Evolutionary conservation across 2,888 invertebrate species (phyloP).

Genomic region (Liodrosophila aerea): DNA sequence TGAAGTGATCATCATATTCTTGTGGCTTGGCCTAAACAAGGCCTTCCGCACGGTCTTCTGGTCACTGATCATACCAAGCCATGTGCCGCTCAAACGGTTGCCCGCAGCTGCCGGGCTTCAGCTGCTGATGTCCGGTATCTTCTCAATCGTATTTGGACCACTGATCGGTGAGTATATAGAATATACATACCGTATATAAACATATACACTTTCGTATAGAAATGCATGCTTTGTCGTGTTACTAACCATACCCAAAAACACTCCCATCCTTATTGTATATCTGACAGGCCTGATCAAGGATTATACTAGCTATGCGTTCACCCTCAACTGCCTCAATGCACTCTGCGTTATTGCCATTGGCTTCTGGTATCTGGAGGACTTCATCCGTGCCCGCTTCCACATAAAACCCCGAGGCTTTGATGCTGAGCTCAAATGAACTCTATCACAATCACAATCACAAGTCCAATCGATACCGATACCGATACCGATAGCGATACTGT

Average conservation of each 20-base stretch:
- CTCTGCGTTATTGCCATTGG: conserved; percentile 86
- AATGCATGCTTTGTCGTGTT: conserved; percentile 2
- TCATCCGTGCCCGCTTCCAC: conserved; percentile 40
- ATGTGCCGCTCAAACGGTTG: conserved; percentile 87
- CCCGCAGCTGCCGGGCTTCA: conserved; percentile 89
- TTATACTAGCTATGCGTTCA: conserved; percentile 85
- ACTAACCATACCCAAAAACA: conserved; percentile 11
- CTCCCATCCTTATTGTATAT: background rate
- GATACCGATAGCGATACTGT: too few relatives aligned
- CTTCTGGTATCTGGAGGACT: conserved; percentile 85
- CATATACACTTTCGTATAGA: too few relatives aligned
- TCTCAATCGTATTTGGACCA: conserved; percentile 86
- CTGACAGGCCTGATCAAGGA: conserved; percentile 86
- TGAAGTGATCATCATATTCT: conserved; percentile 84
- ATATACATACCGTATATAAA: background rate
- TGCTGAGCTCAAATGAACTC: conserved; percentile 27
- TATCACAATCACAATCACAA: conserved; percentile 3
- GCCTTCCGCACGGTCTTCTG: conserved; percentile 89
- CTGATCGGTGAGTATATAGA: conserved; percentile 84
- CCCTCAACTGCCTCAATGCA: conserved; percentile 87
- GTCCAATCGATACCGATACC: background rate
- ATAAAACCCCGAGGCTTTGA: conserved; percentile 35
- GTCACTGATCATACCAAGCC: conserved; percentile 88
- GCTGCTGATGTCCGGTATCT: conserved; percentile 86
- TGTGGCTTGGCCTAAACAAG: conserved; percentile 88